phyloP scores from a whole-genome alignment of 2,888 invertebrate species.

The Torymus aiolomorphi region DNA sequence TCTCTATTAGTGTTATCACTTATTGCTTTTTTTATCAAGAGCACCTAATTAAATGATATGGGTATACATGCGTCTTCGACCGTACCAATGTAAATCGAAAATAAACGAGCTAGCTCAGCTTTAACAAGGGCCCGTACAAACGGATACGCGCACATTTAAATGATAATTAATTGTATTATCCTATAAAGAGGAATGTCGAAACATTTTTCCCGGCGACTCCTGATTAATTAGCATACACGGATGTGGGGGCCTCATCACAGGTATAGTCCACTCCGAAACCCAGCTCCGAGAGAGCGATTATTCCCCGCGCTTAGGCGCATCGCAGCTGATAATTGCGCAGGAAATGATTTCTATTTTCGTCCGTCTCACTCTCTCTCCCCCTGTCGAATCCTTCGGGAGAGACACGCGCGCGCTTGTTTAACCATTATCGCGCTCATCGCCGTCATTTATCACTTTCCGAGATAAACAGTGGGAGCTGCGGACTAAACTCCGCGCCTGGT shows the following conservation, averaged over 20 bases:
- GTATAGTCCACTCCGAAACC: too few species aligned
- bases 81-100: too few species aligned
- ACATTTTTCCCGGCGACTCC: neutral
- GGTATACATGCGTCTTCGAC: too few species aligned
- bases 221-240: neutral
- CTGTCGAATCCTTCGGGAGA: too few species aligned
- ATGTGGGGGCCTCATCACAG: too few species aligned
- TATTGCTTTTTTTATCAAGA: too few species aligned
- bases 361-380: neutral
- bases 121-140: too few species aligned
- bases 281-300: too few species aligned
- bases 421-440: constrained; percentile 38
- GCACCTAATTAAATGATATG: too few species aligned
- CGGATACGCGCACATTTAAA: neutral
- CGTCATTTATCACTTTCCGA: constrained; percentile 49
- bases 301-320: neutral
- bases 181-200: constrained; percentile 5
- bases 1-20: too few species aligned
- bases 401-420: constrained; percentile 5
- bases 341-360: constrained; percentile 39
- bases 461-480: constrained; percentile 17
- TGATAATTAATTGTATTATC: constrained; percentile 1
- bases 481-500: too few species aligned
- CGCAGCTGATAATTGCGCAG: constrained; percentile 25
- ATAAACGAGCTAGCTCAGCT: too few species aligned